Conservation (phyloP, 92 coral and sea anemone species). For the Siderastrea radians region DNA sequence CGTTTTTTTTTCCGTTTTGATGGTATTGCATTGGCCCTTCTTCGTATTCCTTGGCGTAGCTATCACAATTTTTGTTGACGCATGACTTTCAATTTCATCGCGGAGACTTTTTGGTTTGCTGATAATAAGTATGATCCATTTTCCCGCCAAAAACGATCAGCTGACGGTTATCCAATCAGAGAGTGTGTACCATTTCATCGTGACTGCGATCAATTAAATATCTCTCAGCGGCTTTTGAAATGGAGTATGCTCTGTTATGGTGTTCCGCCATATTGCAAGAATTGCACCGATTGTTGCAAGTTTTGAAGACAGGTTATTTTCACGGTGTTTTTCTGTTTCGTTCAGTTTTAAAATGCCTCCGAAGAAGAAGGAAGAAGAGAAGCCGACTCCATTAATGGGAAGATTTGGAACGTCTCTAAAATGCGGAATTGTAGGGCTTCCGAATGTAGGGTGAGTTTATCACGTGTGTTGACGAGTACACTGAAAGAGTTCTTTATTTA, state of each 20-base stretch:
- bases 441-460: slow-evolving; percentile 93
- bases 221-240: slow-evolving; percentile 16
- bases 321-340: slow-evolving; percentile 62
- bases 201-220: background rate
- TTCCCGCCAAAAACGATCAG: slow-evolving; percentile 36
- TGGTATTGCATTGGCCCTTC: no score
- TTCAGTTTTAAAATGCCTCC: slow-evolving; percentile 91
- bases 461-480: slow-evolving; percentile 22
- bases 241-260: slow-evolving; percentile 70
- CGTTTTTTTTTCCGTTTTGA: no score
- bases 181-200: background rate
- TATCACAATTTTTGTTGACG: no score
- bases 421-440: slow-evolving; percentile 97
- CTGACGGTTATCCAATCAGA: slow-evolving; percentile 18
- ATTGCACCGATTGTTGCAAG: slow-evolving; percentile 21
- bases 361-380: slow-evolving; percentile 93
- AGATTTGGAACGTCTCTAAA: slow-evolving; percentile 96
- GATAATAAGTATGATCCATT: background rate
- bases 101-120: no score
- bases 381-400: slow-evolving; percentile 94
- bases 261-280: slow-evolving; percentile 76
- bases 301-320: slow-evolving; percentile 17
- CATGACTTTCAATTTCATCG: no score
- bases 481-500: slow-evolving; percentile 14
- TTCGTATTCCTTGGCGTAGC: no score